Evolutionary conservation across 2,113 vertebrate genomes (phyloP).

Genomic region (Callopanchax toddi): DNA sequence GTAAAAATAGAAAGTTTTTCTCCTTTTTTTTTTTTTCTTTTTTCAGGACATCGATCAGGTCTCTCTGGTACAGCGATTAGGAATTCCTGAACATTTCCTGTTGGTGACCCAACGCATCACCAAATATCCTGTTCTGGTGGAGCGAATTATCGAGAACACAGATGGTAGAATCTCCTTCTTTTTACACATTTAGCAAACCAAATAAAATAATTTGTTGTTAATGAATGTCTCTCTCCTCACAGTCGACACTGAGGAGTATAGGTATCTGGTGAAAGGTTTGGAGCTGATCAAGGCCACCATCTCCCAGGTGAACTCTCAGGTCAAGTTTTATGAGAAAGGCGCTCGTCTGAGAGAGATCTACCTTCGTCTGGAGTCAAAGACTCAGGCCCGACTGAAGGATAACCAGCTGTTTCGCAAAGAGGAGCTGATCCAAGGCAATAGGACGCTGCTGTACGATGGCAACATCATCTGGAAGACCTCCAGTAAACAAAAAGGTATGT

Average conservation of each 20-base stretch:
- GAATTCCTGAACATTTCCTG: constrained; percentile 91
- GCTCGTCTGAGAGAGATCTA: constrained; percentile 84
- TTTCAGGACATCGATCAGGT: constrained; percentile 88
- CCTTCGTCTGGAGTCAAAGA: constrained; percentile 85
- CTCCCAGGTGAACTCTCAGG: constrained; percentile 84
- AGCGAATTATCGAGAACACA: constrained; percentile 90
- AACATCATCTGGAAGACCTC: constrained; percentile 85
- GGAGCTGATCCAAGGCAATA: constrained; percentile 77
- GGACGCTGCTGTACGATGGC: constrained; percentile 84
- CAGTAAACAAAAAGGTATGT: constrained; percentile 88
- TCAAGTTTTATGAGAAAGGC: constrained; percentile 83
- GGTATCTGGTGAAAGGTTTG: constrained; percentile 82
- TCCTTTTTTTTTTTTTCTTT: neutral
- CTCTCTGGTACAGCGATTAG: constrained; percentile 85
- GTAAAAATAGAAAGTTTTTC: neutral
- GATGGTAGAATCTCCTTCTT: constrained; percentile 79
- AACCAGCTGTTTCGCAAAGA: constrained; percentile 84
- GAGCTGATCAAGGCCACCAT: constrained; percentile 86
- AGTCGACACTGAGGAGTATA: constrained; percentile 86
- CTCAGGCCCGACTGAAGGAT: constrained; percentile 83
- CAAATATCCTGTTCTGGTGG: constrained; percentile 93
- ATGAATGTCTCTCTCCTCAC: constrained; percentile 3
- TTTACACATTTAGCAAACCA: neutral
- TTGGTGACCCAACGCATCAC: constrained; percentile 95
- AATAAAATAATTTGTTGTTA: neutral